A percentile compares a stretch with the other conserved stretches of the same genome.
These are phyloP conservation scores for Hydrochoerus hydrochaeris DNA, from an alignment of 2,113 vertebrate species.

Conservation along the genomic window DNA sequence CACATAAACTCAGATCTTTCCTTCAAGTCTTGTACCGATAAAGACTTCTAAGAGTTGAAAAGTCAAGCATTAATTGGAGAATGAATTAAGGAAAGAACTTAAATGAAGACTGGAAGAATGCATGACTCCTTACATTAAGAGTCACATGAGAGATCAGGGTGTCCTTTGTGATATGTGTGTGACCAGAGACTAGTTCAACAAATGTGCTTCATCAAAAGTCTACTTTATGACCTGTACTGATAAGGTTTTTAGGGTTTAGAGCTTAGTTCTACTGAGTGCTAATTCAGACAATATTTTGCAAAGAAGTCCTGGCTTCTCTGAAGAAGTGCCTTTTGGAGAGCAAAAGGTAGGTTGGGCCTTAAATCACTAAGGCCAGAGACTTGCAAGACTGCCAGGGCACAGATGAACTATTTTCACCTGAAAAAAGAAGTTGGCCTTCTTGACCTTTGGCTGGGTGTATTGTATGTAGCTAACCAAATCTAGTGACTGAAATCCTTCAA, in stretches of 20 bases:
- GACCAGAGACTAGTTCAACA: neutral
- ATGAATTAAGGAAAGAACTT: neutral
- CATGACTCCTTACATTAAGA: neutral
- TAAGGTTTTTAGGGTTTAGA: neutral
- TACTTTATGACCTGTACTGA: neutral
- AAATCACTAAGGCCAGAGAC: neutral
- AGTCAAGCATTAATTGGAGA: neutral
- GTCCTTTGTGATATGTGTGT: neutral
- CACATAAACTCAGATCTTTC: neutral
- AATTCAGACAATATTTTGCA: neutral
- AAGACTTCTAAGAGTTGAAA: neutral
- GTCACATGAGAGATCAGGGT: neutral
- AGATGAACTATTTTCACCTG: neutral
- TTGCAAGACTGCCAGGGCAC: neutral
- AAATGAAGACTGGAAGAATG: neutral
- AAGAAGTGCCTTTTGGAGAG: neutral
- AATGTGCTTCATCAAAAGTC: neutral
- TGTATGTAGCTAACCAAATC: neutral
- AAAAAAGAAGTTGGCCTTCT: neutral
- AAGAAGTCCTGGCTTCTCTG: neutral
- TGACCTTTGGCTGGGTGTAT: neutral
- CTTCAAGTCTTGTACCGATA: neutral
- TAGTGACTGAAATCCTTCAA: neutral
- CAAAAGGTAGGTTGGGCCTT: neutral
- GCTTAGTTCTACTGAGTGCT: neutral